Base-by-base conservation (phyloP, 37 sponge, comb jelly and placozoan genomes). In the Ephydatia muelleri region DNA sequence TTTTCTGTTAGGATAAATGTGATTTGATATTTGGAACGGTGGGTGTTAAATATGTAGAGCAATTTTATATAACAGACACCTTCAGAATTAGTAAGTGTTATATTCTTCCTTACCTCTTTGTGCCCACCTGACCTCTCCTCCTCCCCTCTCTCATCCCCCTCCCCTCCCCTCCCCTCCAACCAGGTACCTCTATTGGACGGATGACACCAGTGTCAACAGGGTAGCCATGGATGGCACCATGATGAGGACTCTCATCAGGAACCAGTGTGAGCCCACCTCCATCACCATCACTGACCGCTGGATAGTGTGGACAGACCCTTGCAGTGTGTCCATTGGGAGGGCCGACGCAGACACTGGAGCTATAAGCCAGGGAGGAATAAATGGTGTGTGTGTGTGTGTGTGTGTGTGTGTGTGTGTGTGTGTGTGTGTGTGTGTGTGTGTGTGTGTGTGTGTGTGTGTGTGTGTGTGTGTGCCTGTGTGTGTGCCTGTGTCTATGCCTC, bases 341-440 rank as follows among this genome's bases (percentile, higher is more conserved):
- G 57, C 57, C 57, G 16, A 14, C 16, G 57, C 16, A 19, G 6
- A 57, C 19, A 57, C 12, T 4, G 57, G 57, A 4, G 16, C 16
- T 14, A 26, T 3, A 6, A 39, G 43, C 35, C 34, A 13, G 40
- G 57, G 57, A 57, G 57, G 6, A 4, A 14, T 57, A 57, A 16
- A 57, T 57, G 57, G 57, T 57, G 57, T 57, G 57, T 57, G 57
- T 75, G 76, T 75, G 76, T 75, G 76, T 75, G 76, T 75, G 57
- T 57, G 57, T 57, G 57, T 57, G 57, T 57, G 57, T 57, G 76
- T 75, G 76, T 75, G 76, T 75, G 76, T 75, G 76, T 33, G 76
- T 75, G 76, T 75, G 76, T 75, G 76, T 75, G 76, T 75, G 76
- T 75, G 76, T 75, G 76, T 75, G 35, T 75, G 76, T 75, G 35